Base-by-base conservation (phyloP, 2,888 invertebrate species). In the Lasioglossum pauxillum region DNA sequence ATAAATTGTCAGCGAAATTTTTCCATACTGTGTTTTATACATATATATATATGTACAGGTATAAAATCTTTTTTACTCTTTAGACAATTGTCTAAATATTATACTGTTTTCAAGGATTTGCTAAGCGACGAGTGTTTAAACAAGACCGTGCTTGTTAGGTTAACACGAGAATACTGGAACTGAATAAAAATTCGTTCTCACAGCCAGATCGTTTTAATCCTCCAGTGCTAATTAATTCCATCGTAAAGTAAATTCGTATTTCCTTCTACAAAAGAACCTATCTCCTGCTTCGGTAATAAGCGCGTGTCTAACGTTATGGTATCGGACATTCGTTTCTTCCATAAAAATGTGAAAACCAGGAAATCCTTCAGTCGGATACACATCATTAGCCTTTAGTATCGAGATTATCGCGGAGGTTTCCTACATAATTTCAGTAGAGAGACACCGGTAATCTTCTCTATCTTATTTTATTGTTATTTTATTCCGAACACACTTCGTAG, bases 281-380 rank as follows among this genome's bases (percentile, higher is more conserved):
- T 78, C 80, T 80, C 77, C 75, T 75, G 78, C 72, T 77, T 76
- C 80, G 38, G 78, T 72, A 82, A 78, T 27, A 74, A 53, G 57
- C 79, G 87, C 78, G 74, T 76, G 35, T 53, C 60, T 46, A 60
- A 73, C 73, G 60, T 73, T 72, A 79, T 31, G 35, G 67, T 46
- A 76, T n/a, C 64, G 14, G 35, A 35, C 76, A 46, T 60, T 31
- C 44, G 44, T 44, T 71, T 53, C 35, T 27, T n/a, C 38, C 27
- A 23, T 53, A 75, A 74, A 78, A 86, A 35, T 75, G 82, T 41
- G 71, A 38, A 41, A 72, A 41, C 72, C 72, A 57, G 81, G 53
- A 72, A 72, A 71, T 78, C 78, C 38, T 57, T 57, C 27, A 31
- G 53, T 23, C 72, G 27, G 71, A 53, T 57, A 57, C 78, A 57